These are phyloP conservation scores for Orthonychiurus folsomi DNA, from an alignment of 2,888 invertebrate genomes.

Conservation along the genomic window DNA sequence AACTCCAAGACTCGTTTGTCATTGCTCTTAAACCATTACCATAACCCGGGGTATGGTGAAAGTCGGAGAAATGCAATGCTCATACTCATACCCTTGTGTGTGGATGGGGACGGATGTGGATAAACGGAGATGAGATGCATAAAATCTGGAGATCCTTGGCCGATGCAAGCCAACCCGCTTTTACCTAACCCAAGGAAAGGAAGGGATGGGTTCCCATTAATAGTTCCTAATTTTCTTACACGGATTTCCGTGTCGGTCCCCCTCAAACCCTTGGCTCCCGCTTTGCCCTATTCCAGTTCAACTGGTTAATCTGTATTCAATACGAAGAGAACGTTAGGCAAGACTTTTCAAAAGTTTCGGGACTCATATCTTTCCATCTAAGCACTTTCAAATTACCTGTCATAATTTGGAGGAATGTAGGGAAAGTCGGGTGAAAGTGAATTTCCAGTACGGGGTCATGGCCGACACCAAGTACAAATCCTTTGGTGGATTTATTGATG, in stretches of 20 bases:
- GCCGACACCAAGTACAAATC: too few relatives aligned
- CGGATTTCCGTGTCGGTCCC: neutral
- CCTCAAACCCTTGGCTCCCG: conserved; percentile 6
- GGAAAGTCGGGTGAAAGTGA: too few relatives aligned
- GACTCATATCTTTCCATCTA: conserved; percentile 12
- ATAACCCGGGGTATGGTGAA: conserved; percentile 15
- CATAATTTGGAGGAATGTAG: conserved; percentile 9
- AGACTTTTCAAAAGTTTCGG: conserved; percentile 8
- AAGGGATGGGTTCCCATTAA: neutral
- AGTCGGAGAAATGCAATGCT: neutral
- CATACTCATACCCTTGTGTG: too few relatives aligned
- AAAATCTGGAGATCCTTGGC: too few relatives aligned
- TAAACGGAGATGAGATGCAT: conserved; percentile 1
- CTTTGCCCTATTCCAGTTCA: conserved; percentile 8
- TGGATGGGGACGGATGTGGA: neutral
- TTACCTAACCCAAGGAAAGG: too few relatives aligned
- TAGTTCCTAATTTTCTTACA: conserved; percentile 1
- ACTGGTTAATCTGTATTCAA: conserved; percentile 34
- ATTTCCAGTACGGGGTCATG: too few relatives aligned
- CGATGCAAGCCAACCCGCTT: too few relatives aligned
- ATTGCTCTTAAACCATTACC: conserved; percentile 23
- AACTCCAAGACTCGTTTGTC: conserved; percentile 28
- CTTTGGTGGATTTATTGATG: too few relatives aligned
- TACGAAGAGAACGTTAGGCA: conserved; percentile 8
- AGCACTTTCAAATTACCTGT: conserved; percentile 24